Conservation (phyloP, 1,140 invertebrate species). For the Caenorhabditis brenneri region DNA sequence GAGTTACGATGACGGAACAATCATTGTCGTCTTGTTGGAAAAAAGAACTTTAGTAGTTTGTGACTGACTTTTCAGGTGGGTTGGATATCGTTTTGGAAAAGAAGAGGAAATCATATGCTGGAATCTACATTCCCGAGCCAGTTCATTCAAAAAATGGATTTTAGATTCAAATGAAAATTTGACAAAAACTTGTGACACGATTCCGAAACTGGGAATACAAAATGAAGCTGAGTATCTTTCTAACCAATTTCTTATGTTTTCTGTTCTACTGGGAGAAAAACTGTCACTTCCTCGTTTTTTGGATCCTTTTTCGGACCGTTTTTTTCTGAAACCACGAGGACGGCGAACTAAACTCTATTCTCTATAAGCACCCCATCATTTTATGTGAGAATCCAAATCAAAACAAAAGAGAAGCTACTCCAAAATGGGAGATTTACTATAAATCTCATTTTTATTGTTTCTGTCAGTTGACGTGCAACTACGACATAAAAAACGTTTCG, state of each 20-base stretch:
- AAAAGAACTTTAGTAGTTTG: neutral
- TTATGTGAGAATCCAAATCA: neutral
- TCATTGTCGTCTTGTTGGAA: neutral
- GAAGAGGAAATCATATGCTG: neutral
- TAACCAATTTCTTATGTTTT: too few relatives aligned
- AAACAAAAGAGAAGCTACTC: too few relatives aligned
- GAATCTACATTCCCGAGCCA: neutral
- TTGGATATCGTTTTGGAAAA: too few relatives aligned
- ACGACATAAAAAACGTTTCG: too few relatives aligned
- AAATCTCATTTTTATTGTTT: neutral
- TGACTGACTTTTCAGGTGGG: neutral
- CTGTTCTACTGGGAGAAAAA: neutral
- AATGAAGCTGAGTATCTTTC: too few relatives aligned
- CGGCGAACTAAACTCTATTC: neutral
- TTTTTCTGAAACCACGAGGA: too few relatives aligned
- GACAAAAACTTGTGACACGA: too few relatives aligned
- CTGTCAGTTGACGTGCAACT: too few relatives aligned
- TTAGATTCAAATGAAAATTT: neutral
- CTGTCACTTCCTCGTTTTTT: too few relatives aligned
- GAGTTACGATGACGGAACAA: slow-evolving; percentile 5
- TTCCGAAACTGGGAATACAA: too few relatives aligned
- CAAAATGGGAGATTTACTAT: neutral
- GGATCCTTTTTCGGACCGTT: neutral
- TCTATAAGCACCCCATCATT: neutral
- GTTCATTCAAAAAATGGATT: neutral